Conservation (phyloP, 2,113 vertebrate species). For the Oriolus oriolus region DNA sequence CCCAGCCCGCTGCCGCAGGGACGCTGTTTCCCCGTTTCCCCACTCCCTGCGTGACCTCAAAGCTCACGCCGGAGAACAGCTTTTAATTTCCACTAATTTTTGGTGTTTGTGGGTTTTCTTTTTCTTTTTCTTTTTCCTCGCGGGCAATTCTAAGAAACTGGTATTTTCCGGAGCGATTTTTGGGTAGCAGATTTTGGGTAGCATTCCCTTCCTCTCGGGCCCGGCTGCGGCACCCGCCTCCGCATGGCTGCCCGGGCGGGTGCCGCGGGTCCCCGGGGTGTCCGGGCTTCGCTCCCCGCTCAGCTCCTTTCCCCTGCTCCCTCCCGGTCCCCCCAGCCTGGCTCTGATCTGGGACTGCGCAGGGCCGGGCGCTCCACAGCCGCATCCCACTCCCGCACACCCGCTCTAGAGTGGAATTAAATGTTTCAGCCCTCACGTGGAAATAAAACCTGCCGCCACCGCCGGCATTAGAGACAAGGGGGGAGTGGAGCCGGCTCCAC, state of each 20-base stretch:
- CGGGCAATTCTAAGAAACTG: rapidly evolving
- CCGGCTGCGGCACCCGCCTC: too few species aligned
- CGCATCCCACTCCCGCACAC: neutral
- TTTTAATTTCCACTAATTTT: neutral
- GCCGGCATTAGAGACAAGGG: rapidly evolving
- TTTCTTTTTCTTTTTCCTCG: too few species aligned
- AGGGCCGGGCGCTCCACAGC: neutral
- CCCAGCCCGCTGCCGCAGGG: neutral
- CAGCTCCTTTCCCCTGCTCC: neutral
- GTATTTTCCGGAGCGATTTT: neutral
- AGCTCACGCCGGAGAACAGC: neutral
- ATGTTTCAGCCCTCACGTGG: neutral
- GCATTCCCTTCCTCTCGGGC: neutral
- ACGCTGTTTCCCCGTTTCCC: rapidly evolving
- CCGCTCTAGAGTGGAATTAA: neutral
- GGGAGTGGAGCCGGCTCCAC: rapidly evolving
- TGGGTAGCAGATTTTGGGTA: neutral
- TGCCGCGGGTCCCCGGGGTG: neutral
- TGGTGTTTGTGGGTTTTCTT: too few species aligned
- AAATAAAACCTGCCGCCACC: rapidly evolving
- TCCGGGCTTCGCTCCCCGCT: neutral
- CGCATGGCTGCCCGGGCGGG: neutral
- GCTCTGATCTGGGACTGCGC: neutral
- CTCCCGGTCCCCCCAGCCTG: neutral
- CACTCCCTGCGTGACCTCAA: neutral